Evolutionary conservation across 2,888 invertebrate species (phyloP), one percentile per base, ranked within the genome.

Genomic region (Pseudococcus longispinus): DNA sequence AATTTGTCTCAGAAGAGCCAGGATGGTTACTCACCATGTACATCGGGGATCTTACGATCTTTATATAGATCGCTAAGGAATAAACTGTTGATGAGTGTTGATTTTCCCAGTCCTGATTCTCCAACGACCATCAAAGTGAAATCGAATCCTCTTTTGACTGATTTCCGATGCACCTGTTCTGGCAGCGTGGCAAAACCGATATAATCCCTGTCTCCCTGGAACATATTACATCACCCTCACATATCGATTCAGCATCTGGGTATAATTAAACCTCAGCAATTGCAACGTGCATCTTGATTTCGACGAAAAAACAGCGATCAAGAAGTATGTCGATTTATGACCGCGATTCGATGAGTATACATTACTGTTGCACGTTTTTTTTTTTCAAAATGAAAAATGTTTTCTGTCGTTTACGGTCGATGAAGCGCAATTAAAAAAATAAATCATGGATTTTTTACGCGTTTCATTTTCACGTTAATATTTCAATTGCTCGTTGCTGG

Each of bases 51-150:
- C 89, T 94, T 94, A 89, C 97, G 93, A 90, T 95, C 96, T 91
- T 95, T 96, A 92, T 98, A 98, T 37, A 98, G 93, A 91, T 98
- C 98, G 87, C 96, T 97, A 89, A 98, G 93, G 91, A 98, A 98
- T 84, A 98, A 93, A 90, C 97, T 97, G 92, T 98, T 98, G 91
- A 98, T 95, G 85, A 98, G 93, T 0, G 98, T 98, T 0, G 97
- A 98, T 91, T 98, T 98, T 87, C 98, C 98, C 84, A 98, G 93
- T 0, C 98, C 98, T 0, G 95, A 95, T 91, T 98, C 98, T 44
- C 98, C 98, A 46, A 98, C 96, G 23, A 98, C 98, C 97, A 98
- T 97, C 89, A 98, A 92, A 0, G 98, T 98, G 91, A 98, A 98
- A 91, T 98, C 98, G 91, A 98, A 98, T 87, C 98, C 98, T 89